These are phyloP conservation scores for Actenoides lindsayi DNA, from an alignment of 2,113 vertebrate genomes.

Conservation along the genomic window DNA sequence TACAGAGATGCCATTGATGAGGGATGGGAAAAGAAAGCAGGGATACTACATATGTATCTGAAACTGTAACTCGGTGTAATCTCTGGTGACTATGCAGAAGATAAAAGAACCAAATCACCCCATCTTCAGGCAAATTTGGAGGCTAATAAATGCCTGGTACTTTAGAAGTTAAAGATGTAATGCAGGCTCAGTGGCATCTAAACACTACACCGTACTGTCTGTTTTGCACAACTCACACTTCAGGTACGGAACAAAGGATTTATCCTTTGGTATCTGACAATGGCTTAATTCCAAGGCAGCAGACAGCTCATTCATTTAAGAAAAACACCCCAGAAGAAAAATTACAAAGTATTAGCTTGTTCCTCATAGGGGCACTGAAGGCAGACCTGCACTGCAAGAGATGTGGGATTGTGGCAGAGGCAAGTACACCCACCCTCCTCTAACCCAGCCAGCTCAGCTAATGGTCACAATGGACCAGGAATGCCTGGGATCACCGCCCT, in stretches of 20 bases:
- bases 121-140: not conserved
- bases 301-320: not conserved
- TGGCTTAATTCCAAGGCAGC: not conserved
- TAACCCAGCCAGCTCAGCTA: not conserved
- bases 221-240: not conserved
- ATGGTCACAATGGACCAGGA: not conserved
- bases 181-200: rapidly evolving
- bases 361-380: not conserved
- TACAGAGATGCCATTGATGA: not conserved
- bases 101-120: not conserved
- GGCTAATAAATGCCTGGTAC: not conserved
- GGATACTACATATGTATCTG: not conserved
- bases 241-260: not conserved
- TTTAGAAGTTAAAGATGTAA: not conserved
- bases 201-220: not conserved
- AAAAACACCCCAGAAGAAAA: not conserved
- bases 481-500: not conserved
- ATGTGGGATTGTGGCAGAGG: not conserved
- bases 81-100: not conserved
- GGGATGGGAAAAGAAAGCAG: not conserved
- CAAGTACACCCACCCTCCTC: rapidly evolving
- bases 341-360: not conserved
- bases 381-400: not conserved
- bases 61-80: not conserved
- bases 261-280: not conserved